These are phyloP conservation scores for Parnassius glacialis DNA, from an alignment of 2,888 invertebrate genomes.

Conservation along the genomic window DNA sequence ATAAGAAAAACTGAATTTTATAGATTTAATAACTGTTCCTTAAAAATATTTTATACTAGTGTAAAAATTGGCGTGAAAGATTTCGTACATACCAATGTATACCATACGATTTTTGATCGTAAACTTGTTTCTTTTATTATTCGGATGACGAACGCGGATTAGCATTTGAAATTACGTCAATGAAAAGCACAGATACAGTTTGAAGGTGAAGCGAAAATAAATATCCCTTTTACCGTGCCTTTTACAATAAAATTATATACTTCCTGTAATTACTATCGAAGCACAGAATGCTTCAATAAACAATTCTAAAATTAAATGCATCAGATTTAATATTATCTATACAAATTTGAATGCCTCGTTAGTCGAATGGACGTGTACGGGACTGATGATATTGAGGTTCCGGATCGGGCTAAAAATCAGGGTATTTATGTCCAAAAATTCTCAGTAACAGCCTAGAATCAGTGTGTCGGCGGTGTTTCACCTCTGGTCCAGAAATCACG, in stretches of 20 bases:
- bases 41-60: no score
- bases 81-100: not conserved
- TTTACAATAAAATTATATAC: slow-evolving; percentile 11
- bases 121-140: slow-evolving; percentile 4
- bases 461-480: no score
- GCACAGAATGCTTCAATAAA: not conserved
- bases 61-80: not conserved
- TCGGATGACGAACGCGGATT: not conserved
- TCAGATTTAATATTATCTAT: no score
- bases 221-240: not conserved
- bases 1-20: no score
- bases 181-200: slow-evolving; percentile 8
- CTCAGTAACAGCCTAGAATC: no score
- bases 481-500: no score
- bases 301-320: not conserved
- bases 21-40: no score
- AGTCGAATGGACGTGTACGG: no score
- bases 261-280: slow-evolving; percentile 8
- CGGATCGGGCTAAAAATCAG: no score
- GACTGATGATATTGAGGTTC: no score
- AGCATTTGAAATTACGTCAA: slow-evolving; percentile 12
- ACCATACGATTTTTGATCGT: slow-evolving; percentile 8
- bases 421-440: no score
- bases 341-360: no score
- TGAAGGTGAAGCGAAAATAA: slow-evolving; percentile 5